A percentile compares a stretch with the other conserved stretches of the same genome.
Conservation (phyloP, 2,888 invertebrate species). For the Melanostoma scalare region DNA sequence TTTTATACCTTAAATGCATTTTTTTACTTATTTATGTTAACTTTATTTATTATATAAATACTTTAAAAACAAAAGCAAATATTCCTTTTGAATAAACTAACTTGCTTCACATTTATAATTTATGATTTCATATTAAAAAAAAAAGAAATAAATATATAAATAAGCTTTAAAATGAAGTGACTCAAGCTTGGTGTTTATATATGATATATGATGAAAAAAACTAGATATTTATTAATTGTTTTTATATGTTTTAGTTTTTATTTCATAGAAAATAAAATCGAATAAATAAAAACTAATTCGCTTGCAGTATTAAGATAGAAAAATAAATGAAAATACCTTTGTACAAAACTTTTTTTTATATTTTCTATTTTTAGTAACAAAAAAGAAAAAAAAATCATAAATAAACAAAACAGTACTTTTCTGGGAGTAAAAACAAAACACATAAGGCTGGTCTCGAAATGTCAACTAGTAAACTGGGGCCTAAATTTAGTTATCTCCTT, state of each 20-base stretch:
- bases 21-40: constrained; percentile 18
- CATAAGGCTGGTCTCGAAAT: constrained; percentile 37
- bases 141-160: constrained; percentile 28
- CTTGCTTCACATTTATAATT: constrained; percentile 26
- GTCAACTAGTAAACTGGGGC: constrained; percentile 14
- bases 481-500: not conserved
- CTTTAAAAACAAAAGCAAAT: constrained; percentile 22
- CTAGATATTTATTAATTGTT: constrained; percentile 28
- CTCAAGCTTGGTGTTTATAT: constrained; percentile 51
- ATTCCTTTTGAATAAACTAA: constrained; percentile 19
- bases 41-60: constrained; percentile 46
- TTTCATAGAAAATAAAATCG: constrained; percentile 57
- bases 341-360: constrained; percentile 51
- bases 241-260: constrained; percentile 29
- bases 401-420: constrained; percentile 8
- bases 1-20: constrained; percentile 26
- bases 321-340: constrained; percentile 49
- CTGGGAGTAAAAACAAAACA: not conserved
- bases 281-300: constrained; percentile 52
- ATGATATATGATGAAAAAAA: constrained; percentile 17
- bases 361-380: constrained; percentile 39
- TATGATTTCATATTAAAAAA: constrained; percentile 24
- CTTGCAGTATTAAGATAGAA: constrained; percentile 65
- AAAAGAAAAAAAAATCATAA: constrained; percentile 18
- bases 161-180: constrained; percentile 50